Conservation (phyloP, 2,888 invertebrate species). For the Pediacus dermestoides region DNA sequence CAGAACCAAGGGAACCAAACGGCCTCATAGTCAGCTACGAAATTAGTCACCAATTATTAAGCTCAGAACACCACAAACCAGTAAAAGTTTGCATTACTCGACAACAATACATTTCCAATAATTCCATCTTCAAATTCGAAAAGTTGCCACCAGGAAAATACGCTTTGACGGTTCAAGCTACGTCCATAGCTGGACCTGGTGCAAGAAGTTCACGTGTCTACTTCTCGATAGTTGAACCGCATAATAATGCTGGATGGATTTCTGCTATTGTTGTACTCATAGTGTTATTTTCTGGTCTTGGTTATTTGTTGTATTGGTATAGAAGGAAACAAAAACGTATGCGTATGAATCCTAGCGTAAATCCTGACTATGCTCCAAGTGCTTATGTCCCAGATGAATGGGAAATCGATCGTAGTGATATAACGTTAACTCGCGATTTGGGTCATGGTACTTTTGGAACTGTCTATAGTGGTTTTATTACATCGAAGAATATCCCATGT, state of each 20-base stretch:
- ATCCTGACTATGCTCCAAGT: conserved; percentile 54
- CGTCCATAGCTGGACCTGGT: conserved; percentile 58
- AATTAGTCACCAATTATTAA: too few relatives aligned
- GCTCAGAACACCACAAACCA: conserved; percentile 43
- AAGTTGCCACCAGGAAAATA: conserved; percentile 55
- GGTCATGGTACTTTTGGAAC: conserved; percentile 74
- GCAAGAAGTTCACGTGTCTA: conserved; percentile 36
- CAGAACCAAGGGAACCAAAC: conserved; percentile 61
- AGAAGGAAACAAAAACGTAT: conserved; percentile 43
- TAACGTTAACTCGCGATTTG: conserved; percentile 53
- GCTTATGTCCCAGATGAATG: conserved; percentile 66
- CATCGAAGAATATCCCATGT: conserved; percentile 49
- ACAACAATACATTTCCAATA: conserved; percentile 8
- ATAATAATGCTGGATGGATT: conserved; percentile 13
- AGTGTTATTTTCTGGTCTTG: conserved; percentile 18
- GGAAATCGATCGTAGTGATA: conserved; percentile 62
- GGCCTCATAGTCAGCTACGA: conserved; percentile 62
- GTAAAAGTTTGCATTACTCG: conserved; percentile 53
- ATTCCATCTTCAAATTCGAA: conserved; percentile 4
- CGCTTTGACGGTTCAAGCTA: conserved; percentile 54
- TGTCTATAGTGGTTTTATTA: conserved; percentile 62
- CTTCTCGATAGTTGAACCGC: conserved; percentile 28
- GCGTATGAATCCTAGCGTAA: conserved; percentile 56
- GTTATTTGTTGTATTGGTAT: conserved; percentile 35
- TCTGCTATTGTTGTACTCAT: conserved; percentile 18